Conservation (phyloP, 2,797 vertebrate species). For the Acestrorhynchus altus region DNA sequence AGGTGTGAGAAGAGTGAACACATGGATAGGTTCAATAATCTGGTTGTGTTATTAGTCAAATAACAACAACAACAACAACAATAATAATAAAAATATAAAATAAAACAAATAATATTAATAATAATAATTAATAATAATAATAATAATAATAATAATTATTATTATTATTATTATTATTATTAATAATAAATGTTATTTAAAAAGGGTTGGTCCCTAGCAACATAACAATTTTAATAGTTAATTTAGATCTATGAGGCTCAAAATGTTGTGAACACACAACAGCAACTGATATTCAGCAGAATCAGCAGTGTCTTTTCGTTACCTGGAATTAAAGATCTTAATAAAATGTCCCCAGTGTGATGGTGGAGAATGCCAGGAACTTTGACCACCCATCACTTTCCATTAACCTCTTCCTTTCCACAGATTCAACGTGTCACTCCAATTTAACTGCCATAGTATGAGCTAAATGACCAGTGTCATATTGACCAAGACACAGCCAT, state of each 20-base stretch:
- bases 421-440: constrained; percentile 36
- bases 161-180: too few species aligned
- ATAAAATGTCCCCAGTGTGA: constrained; percentile 28
- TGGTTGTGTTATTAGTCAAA: not conserved
- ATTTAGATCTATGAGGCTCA: constrained; percentile 6
- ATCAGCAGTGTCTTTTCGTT: constrained; percentile 39
- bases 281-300: constrained; percentile 32
- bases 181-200: too few species aligned
- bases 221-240: not conserved
- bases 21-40: not conserved
- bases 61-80: too few species aligned
- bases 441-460: constrained; percentile 43
- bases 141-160: too few species aligned
- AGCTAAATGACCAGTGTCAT: constrained; percentile 48
- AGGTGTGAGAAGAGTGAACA: not conserved
- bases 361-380: constrained; percentile 22
- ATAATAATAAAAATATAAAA: too few species aligned
- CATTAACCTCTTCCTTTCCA: constrained; percentile 47
- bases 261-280: not conserved
- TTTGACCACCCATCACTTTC: constrained; percentile 25
- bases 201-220: too few species aligned
- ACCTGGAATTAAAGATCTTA: constrained; percentile 39
- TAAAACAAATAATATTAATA: too few species aligned
- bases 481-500: constrained; percentile 47
- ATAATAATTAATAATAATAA: too few species aligned